A percentile compares a stretch with the other conserved stretches of the same genome.
Evolutionary conservation across 92 coral and sea anemone genomes (phyloP).

Genomic region (Palythoa grandiflora): DNA sequence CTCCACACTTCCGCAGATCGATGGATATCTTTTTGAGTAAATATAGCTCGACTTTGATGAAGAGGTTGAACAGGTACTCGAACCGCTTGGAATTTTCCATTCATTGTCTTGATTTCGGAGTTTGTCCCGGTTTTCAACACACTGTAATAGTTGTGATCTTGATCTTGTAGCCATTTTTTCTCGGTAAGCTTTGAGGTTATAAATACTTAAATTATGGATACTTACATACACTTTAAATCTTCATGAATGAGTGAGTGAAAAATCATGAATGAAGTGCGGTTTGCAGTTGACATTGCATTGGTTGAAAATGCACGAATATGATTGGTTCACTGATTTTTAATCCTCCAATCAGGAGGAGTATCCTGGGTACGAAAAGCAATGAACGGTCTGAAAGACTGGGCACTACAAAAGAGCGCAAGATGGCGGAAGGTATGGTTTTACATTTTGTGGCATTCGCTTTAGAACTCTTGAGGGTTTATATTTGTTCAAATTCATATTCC

Average conservation of each 20-base stretch:
- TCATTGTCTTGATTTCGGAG: constrained; percentile 45
- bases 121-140: constrained; percentile 32
- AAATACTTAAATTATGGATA: neutral
- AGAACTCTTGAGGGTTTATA: neutral
- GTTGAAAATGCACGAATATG: neutral
- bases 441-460: neutral
- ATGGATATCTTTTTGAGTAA: constrained; percentile 67
- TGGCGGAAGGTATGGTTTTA: constrained; percentile 87
- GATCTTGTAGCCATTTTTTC: constrained; percentile 39
- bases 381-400: constrained; percentile 23
- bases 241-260: constrained; percentile 26
- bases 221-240: constrained; percentile 20
- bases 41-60: constrained; percentile 50
- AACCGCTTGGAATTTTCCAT: constrained; percentile 46
- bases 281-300: constrained; percentile 1
- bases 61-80: constrained; percentile 48
- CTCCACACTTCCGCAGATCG: constrained; percentile 71
- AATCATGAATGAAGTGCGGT: constrained; percentile 20
- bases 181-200: neutral
- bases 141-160: constrained; percentile 26
- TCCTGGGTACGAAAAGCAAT: neutral
- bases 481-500: neutral
- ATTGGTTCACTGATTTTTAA: constrained; percentile 21
- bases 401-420: constrained; percentile 51
- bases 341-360: constrained; percentile 36